Percentiles rank a stretch among this genome's conserved stretches.
phyloP scores from a whole-genome alignment of 2,888 invertebrate species.

The Macrophya alboannulata region DNA sequence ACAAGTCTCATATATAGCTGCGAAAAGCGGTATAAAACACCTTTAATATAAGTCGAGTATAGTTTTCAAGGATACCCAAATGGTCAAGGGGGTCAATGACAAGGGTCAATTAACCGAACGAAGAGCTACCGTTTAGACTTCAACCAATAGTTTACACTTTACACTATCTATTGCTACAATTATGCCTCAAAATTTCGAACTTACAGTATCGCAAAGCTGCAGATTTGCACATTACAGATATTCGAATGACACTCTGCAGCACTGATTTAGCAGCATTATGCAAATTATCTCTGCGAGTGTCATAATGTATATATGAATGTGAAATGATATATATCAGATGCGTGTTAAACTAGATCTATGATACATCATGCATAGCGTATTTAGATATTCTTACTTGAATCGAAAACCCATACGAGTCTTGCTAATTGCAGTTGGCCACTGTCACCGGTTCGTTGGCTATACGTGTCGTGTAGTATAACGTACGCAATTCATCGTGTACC shows the following conservation, averaged over 20 bases:
- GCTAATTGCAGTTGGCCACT: conserved; percentile 7
- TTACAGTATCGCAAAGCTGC: not conserved
- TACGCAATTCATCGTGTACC: not conserved
- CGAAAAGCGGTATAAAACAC: not conserved
- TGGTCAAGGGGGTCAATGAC: conserved; percentile 7
- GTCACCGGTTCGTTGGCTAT: conserved; percentile 10
- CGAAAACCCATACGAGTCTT: not conserved
- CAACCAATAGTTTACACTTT: not conserved
- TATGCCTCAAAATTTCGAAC: not conserved
- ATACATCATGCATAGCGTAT: not conserved
- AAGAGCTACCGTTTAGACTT: not conserved
- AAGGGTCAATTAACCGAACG: not conserved
- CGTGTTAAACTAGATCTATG: not conserved
- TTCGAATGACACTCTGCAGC: not conserved
- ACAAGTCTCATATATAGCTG: not conserved
- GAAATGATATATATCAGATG: conserved; percentile 6
- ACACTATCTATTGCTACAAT: not conserved
- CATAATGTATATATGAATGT: not conserved
- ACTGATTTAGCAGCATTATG: not conserved
- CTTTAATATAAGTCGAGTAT: not conserved
- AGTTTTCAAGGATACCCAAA: not conserved
- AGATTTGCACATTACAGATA: not conserved
- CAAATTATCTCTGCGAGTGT: not conserved
- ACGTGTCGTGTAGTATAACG: not conserved
- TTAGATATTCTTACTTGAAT: not conserved